Conservation (phyloP, 2,113 vertebrate species). For the Tragelaphus imberbis region DNA sequence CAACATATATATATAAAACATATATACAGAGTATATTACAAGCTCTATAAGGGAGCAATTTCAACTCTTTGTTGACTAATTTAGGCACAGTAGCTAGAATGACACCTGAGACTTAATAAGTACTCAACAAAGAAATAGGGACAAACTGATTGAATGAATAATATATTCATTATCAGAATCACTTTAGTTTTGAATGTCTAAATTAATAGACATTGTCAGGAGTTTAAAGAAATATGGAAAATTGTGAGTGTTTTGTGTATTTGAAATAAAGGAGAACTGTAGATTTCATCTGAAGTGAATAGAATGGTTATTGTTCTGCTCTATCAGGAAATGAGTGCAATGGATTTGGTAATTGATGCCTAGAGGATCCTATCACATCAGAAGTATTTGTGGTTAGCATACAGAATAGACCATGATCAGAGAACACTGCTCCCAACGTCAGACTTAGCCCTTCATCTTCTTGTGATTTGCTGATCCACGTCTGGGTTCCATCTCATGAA, state of each 20-base stretch:
- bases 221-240: not conserved
- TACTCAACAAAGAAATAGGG: not conserved
- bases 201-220: not conserved
- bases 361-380: not conserved
- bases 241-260: not conserved
- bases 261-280: not conserved
- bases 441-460: fast-evolving
- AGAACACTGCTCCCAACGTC: fast-evolving
- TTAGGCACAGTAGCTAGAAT: too few relatives aligned
- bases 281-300: not conserved
- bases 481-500: not conserved
- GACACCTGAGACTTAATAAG: not conserved
- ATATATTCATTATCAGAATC: not conserved
- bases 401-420: fast-evolving
- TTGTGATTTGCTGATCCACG: fast-evolving
- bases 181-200: not conserved
- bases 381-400: not conserved
- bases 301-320: not conserved
- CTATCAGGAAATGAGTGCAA: not conserved
- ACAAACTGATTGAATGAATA: not conserved
- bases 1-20: not conserved
- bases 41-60: not conserved
- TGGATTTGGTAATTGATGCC: not conserved
- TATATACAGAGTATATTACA: not conserved
- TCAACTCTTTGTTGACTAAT: not conserved